Conservation (phyloP, 2,888 invertebrate genomes). For the Enchytraeus crypticus region DNA sequence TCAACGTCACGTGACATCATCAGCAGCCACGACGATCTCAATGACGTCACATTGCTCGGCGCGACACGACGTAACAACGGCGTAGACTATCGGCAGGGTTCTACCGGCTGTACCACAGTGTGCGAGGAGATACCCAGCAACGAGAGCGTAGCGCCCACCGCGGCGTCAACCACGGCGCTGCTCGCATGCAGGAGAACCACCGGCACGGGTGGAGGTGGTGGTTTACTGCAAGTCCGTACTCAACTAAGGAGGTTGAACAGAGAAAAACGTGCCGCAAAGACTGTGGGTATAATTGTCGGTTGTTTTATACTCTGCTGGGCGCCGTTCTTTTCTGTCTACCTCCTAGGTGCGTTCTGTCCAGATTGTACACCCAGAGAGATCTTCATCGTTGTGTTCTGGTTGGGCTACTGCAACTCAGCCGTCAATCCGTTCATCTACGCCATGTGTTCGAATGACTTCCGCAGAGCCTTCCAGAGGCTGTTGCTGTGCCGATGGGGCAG, state of each 20-base stretch:
- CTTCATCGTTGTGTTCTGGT: constrained; percentile 88
- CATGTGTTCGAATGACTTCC: too few species aligned
- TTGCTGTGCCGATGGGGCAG: too few species aligned
- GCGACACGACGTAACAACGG: not conserved
- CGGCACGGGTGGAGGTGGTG: not conserved
- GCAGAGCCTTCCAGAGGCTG: constrained; percentile 86
- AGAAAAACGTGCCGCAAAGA: constrained; percentile 95
- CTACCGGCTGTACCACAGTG: not conserved
- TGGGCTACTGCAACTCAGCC: too few species aligned
- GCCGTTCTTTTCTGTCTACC: constrained; percentile 96
- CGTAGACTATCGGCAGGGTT: not conserved
- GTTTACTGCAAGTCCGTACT: not conserved
- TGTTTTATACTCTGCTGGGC: constrained; percentile 94
- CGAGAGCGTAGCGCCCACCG: not conserved
- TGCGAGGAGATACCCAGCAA: not conserved
- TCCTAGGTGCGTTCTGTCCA: constrained; percentile 86
- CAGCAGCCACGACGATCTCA: not conserved
- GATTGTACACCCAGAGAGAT: constrained; percentile 66
- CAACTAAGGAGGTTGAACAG: constrained; percentile 4
- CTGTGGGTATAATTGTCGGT: constrained; percentile 96
- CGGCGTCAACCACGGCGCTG: not conserved
- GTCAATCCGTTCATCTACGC: too few species aligned
- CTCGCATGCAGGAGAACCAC: not conserved
- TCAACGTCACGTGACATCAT: not conserved
- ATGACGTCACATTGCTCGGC: not conserved